phyloP scores from a whole-genome alignment of 1,140 invertebrate species.

The Drosophila chauvacae region DNA sequence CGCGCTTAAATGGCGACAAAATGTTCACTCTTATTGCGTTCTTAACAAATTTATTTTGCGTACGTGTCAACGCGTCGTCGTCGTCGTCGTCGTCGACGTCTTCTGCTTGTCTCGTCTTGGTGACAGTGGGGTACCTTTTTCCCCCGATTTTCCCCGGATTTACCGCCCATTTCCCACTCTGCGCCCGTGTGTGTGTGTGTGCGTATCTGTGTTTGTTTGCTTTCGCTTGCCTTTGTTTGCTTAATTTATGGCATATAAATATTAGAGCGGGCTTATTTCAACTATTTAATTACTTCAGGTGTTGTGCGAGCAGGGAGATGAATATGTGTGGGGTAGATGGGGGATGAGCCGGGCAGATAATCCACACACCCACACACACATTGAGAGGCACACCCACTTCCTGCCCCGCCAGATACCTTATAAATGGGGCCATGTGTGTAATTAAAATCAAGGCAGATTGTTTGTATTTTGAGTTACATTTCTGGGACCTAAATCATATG shows the following conservation, averaged over 20 bases:
- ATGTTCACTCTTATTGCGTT: slow-evolving; percentile 80
- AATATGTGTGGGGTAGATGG: neutral
- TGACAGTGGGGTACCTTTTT: slow-evolving; percentile 22
- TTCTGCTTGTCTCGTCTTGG: slow-evolving; percentile 13
- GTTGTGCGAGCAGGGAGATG: slow-evolving; percentile 42
- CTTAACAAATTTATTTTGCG: slow-evolving; percentile 82
- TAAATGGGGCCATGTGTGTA: slow-evolving; percentile 6
- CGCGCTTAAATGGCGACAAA: slow-evolving; percentile 80
- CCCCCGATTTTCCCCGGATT: neutral
- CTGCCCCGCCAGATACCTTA: neutral
- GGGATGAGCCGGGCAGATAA: slow-evolving; percentile 15
- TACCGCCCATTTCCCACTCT: neutral
- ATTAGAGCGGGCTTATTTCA: slow-evolving; percentile 78
- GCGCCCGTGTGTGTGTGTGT: neutral
- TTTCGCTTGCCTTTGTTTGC: slow-evolving; percentile 61
- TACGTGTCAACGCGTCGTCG: slow-evolving; percentile 76
- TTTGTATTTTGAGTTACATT: slow-evolving; percentile 9
- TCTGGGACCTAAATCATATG: slow-evolving; percentile 8
- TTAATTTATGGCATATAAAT: slow-evolving; percentile 81
- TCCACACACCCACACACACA: slow-evolving; percentile 9
- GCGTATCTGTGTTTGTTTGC: slow-evolving; percentile 26
- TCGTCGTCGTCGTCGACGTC: slow-evolving; percentile 14
- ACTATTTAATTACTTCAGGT: slow-evolving; percentile 80
- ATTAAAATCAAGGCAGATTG: slow-evolving; percentile 21
- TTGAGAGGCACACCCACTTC: neutral